These are phyloP conservation scores for Penaeus japonicus DNA, from an alignment of 1,140 invertebrate genomes.

Conservation along the genomic window DNA sequence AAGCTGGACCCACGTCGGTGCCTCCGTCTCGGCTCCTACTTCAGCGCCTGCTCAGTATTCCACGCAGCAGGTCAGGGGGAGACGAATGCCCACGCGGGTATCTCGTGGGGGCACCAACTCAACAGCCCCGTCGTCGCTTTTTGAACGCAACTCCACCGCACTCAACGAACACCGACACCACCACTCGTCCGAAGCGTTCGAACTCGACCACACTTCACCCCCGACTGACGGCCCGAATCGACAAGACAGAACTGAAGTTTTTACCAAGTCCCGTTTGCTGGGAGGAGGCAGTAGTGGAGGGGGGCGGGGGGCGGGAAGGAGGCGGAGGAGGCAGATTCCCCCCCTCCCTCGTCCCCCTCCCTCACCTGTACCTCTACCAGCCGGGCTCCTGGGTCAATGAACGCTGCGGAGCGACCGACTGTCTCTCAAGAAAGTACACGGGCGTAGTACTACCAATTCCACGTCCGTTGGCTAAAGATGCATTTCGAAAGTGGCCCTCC, in stretches of 20 bases:
- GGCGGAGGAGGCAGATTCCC: no score
- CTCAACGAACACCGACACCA: neutral
- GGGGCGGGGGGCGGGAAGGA: neutral
- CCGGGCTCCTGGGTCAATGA: no score
- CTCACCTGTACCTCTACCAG: no score
- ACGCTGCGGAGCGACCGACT: no score
- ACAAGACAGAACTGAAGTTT: conserved; percentile 36
- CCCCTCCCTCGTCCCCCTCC: no score
- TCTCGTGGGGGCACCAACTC: neutral
- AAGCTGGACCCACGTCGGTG: neutral
- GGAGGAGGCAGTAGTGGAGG: neutral
- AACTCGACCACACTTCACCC: conserved; percentile 2
- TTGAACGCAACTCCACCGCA: no score
- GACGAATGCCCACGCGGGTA: neutral
- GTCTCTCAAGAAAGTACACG: no score
- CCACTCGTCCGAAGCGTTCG: neutral
- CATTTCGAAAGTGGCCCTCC: no score
- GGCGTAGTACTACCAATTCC: no score
- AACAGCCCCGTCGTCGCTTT: no score
- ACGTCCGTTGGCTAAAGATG: no score
- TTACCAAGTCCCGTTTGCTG: conserved; percentile 50
- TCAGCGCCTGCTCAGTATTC: conserved; percentile 26
- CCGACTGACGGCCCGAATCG: conserved; percentile 11
- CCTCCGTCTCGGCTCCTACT: neutral
- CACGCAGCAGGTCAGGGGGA: neutral